Base-by-base conservation (phyloP, 1,140 invertebrate species). In the Druon quercuslanigerum region DNA sequence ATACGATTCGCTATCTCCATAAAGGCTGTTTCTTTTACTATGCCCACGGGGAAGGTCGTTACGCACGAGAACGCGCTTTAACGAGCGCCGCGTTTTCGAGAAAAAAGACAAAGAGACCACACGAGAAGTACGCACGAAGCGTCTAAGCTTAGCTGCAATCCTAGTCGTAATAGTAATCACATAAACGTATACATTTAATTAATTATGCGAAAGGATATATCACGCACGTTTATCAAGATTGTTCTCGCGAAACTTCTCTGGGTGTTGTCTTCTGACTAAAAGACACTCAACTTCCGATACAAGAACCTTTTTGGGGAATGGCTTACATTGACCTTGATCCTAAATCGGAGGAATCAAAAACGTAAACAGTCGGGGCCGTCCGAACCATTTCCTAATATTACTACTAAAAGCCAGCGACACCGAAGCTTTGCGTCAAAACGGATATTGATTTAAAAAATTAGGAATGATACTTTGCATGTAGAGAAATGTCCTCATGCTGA, bases 21-120 rank as follows among this genome's bases (percentile, higher is more conserved):
- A 66, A 66, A 66, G 60, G 60, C 46, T 33, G 60, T 66, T 66
- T 66, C 60, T 66, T 66, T 66, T 66, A 66, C 60, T 66, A 66
- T 66, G 33, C 60, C 60, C 60, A 66, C 16, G 20, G 54, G 57
- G 57, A 76, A 76, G 60, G 75, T 73, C 76, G 79, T 83, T 77
- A 83, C 78, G 78, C 81, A 75, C 51, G 81, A 79, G 78, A 80
- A 77, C 60, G 73, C 73, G 75, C 54, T 75, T 82, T 82, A 84
- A 84, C 77, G 73, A 84, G 56, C 51, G 16, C 72, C 56, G 71
- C 74, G 76, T 79, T 73, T 54, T 50, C 40, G 56, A 66, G 66
- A 72, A 73, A 11, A 73, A 73, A 75, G 72, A 77, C 51, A 56
- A 75, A 77, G 56, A 76, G 51, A 74, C 20, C 51, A 66, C 51